A percentile compares a stretch with the other conserved stretches of the same genome.
These are phyloP conservation scores for Fabriciana adippe DNA, from an alignment of 2,888 invertebrate species.

Conservation along the genomic window DNA sequence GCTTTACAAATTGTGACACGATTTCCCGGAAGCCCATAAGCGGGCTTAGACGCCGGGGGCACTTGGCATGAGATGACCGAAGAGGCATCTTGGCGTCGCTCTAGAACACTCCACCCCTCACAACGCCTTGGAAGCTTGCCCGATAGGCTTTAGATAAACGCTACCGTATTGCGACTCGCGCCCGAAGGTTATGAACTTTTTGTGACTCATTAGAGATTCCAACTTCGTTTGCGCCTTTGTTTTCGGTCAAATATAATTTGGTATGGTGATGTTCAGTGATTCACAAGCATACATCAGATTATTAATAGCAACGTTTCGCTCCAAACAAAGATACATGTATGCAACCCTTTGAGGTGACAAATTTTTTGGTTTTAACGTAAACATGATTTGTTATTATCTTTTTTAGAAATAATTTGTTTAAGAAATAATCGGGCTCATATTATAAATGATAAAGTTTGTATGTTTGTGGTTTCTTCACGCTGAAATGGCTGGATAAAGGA, in stretches of 20 bases:
- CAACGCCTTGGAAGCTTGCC: slow-evolving; percentile 72
- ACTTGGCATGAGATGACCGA: slow-evolving; percentile 58
- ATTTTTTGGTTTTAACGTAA: neutral
- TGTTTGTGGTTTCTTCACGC: too few species aligned
- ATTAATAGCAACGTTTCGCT: slow-evolving; percentile 28
- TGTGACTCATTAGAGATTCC: slow-evolving; percentile 34
- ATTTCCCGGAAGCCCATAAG: slow-evolving; percentile 33
- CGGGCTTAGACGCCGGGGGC: slow-evolving; percentile 44
- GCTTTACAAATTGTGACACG: slow-evolving; percentile 27
- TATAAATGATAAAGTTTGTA: too few species aligned
- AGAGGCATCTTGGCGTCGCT: slow-evolving; percentile 56
- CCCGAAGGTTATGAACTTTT: slow-evolving; percentile 31
- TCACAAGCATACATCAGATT: slow-evolving; percentile 30
- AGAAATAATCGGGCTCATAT: too few species aligned
- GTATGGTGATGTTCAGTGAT: slow-evolving; percentile 29
- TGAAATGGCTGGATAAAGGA: too few species aligned
- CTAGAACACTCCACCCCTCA: slow-evolving; percentile 49
- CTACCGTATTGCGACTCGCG: slow-evolving; percentile 58
- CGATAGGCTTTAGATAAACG: slow-evolving; percentile 67
- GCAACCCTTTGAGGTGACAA: slow-evolving; percentile 2
- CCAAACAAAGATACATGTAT: slow-evolving; percentile 27
- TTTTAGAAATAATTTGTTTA: neutral
- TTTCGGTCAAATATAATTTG: slow-evolving; percentile 29
- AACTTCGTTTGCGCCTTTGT: slow-evolving; percentile 24
- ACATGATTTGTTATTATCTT: neutral